Conservation (phyloP, 2,113 vertebrate genomes). For the Phyllostomus discolor region DNA sequence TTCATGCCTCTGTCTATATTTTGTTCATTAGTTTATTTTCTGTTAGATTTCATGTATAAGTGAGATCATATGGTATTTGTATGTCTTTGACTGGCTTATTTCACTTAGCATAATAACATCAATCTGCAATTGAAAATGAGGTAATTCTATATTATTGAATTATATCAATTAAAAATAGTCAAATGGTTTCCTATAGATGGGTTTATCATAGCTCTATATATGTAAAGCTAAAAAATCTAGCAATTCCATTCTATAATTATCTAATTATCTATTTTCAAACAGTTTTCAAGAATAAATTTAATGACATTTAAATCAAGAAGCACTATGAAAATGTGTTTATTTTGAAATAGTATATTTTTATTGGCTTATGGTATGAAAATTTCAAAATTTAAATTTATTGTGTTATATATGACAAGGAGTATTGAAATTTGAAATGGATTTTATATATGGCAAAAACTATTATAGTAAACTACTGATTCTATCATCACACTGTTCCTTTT, state of each 20-base stretch:
- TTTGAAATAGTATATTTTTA: slow-evolving; percentile 9
- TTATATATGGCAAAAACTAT: not conserved
- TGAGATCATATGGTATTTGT: no score
- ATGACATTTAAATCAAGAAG: not conserved
- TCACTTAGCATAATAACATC: not conserved
- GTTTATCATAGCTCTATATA: not conserved
- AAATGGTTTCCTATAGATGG: not conserved
- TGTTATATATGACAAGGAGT: not conserved
- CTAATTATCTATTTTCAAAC: not conserved
- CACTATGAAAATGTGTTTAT: not conserved
- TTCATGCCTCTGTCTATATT: no score
- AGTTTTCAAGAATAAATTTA: not conserved
- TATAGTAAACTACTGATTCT: not conserved
- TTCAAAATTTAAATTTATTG: not conserved
- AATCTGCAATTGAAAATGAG: not conserved
- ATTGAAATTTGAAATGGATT: not conserved
- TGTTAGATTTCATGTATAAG: no score
- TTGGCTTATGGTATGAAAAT: not conserved
- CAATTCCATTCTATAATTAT: not conserved
- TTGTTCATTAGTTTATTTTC: no score
- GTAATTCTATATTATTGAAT: not conserved
- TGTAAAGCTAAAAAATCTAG: not conserved
- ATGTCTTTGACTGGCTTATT: no score
- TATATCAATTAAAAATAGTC: not conserved
- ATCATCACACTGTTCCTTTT: not conserved